Base-by-base conservation (phyloP, 1,140 invertebrate species). In the Hyposmocoma kahamanoa region DNA sequence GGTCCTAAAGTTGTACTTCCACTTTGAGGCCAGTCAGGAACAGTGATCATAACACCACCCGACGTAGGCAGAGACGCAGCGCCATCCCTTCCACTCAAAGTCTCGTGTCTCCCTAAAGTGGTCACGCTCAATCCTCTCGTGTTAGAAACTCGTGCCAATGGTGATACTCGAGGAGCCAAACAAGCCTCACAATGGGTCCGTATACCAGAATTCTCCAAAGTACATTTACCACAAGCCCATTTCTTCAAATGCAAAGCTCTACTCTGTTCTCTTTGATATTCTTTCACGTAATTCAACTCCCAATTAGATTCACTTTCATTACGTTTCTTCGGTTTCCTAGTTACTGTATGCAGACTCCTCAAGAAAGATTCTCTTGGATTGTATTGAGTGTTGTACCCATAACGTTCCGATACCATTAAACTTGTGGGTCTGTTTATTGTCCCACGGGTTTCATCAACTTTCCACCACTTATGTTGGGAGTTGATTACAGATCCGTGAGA, bases 141-240 rank as follows among this genome's bases (percentile, higher is more conserved):
- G 34, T 85, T 87, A 1, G 81, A 71, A 41, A 84, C 73, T 42
- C 80, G 49, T 2, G 78, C 51, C 26, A 82, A 49, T 0, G 77
- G 71, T 1, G 76, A 84, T 36, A 78, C 62, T 51, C 78, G 74
- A 0, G 85, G 85, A 1, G 79, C 78, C 21, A 86, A 36, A 65
- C 93, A 94, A 0, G 90, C 92, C 49, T 90, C 90, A 59, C 93
- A 94, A 21, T 90, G 90, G 2, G 89, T 88, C 39, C 88, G 87
- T 5, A 89, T 86, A 4, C 87, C 88, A 4, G 89, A 86, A 81
- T 94, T 94, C n/a, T 94, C 86, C 19, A 94, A 72, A 0, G 93
- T 94, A 65, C 93, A 94, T 64, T 92, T 93, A 50, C 89, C 89
- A 67, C 93, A 94, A 1, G 90, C 90, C 93, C 93, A 95, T 26